Base-by-base conservation (phyloP, 2,888 invertebrate genomes). In the Rhyacophila evoluta region DNA sequence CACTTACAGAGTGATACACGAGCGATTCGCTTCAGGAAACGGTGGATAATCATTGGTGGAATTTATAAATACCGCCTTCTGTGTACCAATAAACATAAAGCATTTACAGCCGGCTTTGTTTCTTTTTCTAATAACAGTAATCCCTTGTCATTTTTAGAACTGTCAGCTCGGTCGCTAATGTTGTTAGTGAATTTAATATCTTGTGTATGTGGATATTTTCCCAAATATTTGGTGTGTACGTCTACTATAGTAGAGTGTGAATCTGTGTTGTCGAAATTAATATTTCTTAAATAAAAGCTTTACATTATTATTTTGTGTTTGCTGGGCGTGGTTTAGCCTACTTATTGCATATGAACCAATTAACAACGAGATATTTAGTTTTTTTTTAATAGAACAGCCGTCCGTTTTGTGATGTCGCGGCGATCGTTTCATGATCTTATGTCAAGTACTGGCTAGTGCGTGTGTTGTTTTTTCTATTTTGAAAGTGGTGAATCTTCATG, bases 51-150 rank as follows among this genome's bases (percentile, higher is more conserved):
- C 75, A 89, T 89, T 89, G 89, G 89, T 83, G 83, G 68, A 86
- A 86, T 84, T 89, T 86, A 86, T 89, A 89, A 84, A 77, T 83
- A 87, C 86, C 89, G 89, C 89, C 86, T 84, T 83, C 84, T 84
- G 83, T 81, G 81, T 83, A 81, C 90, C 90, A 90, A 89, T 89
- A 85, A 77, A 28, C 74, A 75, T 74, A 80, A 84, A 82, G 83
- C 85, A 83, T 85, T 80, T 72, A 38, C 36, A 78, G 70, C 86
- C 85, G 85, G 88, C 89, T 88, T 89, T 89, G 88, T 88, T 89
- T 88, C 88, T 89, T 89, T 88, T 89, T 41, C 55, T 55, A 55
- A 55, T 55, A 55, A 2, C 55, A 15, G 55, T 68, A 37, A 38
- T 71, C 38, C 37, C 25, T 27, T 41, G n/a, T 33, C 68, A 67